Conservation (phyloP, 1,140 invertebrate genomes). For the Semibalanus balanoides region DNA sequence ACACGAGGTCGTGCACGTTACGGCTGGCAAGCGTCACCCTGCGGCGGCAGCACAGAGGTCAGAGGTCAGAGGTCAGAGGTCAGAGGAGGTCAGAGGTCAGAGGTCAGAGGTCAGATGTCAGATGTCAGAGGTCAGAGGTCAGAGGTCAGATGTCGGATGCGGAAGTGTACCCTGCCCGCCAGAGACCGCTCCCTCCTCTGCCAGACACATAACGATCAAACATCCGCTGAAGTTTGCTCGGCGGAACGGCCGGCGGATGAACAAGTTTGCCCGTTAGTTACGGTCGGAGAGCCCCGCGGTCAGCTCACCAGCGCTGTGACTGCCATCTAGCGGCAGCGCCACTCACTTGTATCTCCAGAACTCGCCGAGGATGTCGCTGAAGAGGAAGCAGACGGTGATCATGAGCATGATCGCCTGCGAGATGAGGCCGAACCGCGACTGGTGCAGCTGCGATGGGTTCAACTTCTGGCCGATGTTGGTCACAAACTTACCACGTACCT, state of each 20-base stretch:
- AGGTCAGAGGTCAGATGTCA: too few species aligned
- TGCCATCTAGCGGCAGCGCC: not conserved
- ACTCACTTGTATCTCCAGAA: slow-evolving; percentile 79
- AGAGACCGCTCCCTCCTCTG: too few species aligned
- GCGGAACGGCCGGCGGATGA: too few species aligned
- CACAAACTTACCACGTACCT: slow-evolving; percentile 7
- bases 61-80: too few species aligned
- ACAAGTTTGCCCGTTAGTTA: not conserved
- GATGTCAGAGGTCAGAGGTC: too few species aligned
- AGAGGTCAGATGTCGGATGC: too few species aligned
- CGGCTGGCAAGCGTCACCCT: slow-evolving; percentile 73
- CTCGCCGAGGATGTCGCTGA: slow-evolving; percentile 74
- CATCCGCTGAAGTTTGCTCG: too few species aligned
- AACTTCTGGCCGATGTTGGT: slow-evolving; percentile 13
- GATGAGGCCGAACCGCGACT: slow-evolving; percentile 60
- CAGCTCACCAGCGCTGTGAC: too few species aligned
- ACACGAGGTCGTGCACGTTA: slow-evolving; percentile 81
- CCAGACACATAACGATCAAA: too few species aligned
- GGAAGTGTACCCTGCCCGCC: too few species aligned
- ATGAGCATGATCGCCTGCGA: slow-evolving; percentile 74
- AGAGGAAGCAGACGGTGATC: slow-evolving; percentile 70
- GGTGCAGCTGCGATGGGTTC: slow-evolving; percentile 76
- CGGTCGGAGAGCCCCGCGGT: too few species aligned
- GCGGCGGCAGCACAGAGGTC: not conserved
- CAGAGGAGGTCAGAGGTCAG: too few species aligned